Base-by-base conservation (phyloP, 2,888 invertebrate genomes). In the Deilephila porcellus region DNA sequence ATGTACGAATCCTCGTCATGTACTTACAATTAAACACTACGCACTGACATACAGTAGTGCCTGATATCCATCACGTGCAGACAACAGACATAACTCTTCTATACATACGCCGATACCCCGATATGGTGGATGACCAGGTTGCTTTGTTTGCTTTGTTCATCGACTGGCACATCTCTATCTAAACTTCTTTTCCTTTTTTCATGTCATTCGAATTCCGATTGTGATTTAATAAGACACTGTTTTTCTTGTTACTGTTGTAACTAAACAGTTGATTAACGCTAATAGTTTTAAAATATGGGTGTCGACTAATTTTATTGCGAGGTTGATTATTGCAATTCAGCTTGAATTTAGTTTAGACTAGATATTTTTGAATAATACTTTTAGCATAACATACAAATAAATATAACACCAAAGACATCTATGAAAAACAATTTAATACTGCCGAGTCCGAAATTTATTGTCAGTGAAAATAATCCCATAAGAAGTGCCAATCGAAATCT, bases 261-360 rank as follows among this genome's bases (percentile, higher is more conserved):
- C 93, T 93, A 92, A 93, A 91, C 87, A 90, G 91, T 90, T 88
- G 83, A 91, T 91, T 92, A 93, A 93, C 92, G 90, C 72, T 73
- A 73, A 73, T 73, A 72, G 56, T 64, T 56, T 67, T 67, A 67
- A 59, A 72, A 11, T 64, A 37, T 73, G 72, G 29, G 45, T 73
- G 72, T 29, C 64, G 29, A 73, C 67, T 67, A 73, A 73, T 73
- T 25, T 64, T 72, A 59, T 73, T 64, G 64, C 64, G 67, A 64
- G 67, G 19, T 60, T 32, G 56, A 73, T 59, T 67, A 53, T 73
- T 67, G 53, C 62, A 53, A n/a, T 17, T 63, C 20, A 72, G 8
- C 53, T 72, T 53, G 34, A 20, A 53, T 56, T 53, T 11, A 37
- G 2, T 63, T 72, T 29, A 20, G 37, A 19, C 2, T 8, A 29